A percentile compares a stretch with the other conserved stretches of the same genome.
phyloP scores from a whole-genome alignment of 2,113 vertebrate genomes.

The Ondatra zibethicus region DNA sequence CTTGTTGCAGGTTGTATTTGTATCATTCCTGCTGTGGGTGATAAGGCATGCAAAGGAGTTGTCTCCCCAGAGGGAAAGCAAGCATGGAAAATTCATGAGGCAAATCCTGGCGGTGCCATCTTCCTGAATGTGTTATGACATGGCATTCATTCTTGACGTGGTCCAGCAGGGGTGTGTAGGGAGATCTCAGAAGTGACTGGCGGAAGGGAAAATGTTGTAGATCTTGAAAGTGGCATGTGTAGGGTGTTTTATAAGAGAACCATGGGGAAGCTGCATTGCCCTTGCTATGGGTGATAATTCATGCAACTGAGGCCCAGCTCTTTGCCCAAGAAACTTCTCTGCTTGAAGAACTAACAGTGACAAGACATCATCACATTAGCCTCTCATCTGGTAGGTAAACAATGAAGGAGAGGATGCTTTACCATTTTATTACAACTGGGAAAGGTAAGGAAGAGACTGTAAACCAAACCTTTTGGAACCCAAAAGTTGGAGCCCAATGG shows the following conservation, averaged over 20 bases:
- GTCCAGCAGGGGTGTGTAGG: neutral
- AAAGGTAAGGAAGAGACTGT: neutral
- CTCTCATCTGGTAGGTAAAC: neutral
- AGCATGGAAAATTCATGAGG: neutral
- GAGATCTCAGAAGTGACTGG: neutral
- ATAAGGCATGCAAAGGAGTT: neutral
- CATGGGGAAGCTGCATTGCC: neutral
- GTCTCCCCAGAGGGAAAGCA: neutral
- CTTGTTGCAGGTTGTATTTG: neutral
- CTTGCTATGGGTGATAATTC: neutral
- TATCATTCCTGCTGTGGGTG: neutral
- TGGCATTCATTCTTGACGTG: neutral
- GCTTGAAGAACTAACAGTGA: neutral
- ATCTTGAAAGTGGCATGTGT: neutral
- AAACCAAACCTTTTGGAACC: neutral
- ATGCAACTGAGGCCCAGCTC: neutral
- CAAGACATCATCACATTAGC: neutral
- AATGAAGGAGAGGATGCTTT: neutral
- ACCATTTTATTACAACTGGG: neutral
- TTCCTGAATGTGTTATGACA: neutral
- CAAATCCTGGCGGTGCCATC: neutral
- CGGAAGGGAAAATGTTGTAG: neutral
- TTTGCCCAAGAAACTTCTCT: neutral
- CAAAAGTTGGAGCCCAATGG: neutral
- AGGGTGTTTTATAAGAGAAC: neutral